A percentile compares a stretch with the other conserved stretches of the same genome.
These are phyloP conservation scores for Drymonia ruficornis DNA, from an alignment of 2,888 invertebrate species.

Conservation along the genomic window DNA sequence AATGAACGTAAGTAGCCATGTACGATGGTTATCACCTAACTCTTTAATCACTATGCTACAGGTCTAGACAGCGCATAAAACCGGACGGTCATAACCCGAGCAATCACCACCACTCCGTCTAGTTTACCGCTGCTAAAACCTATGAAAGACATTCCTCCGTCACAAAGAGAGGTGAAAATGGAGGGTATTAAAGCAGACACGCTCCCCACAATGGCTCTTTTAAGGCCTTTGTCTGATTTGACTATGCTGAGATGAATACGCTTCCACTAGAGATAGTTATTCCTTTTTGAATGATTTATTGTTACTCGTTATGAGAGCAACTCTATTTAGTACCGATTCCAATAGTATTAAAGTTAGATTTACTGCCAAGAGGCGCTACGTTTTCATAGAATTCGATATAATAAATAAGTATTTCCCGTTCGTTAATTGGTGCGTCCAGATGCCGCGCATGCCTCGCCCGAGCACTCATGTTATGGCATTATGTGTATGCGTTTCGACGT, in stretches of 20 bases:
- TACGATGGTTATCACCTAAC: too few relatives aligned
- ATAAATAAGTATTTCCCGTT: too few relatives aligned
- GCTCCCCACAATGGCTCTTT: slow-evolving; percentile 63
- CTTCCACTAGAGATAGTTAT: slow-evolving; percentile 26
- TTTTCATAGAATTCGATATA: too few relatives aligned
- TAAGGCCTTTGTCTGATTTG: slow-evolving; percentile 58
- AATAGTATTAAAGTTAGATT: too few relatives aligned
- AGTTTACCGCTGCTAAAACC: slow-evolving; percentile 28
- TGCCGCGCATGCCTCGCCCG: too few relatives aligned
- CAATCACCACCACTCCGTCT: slow-evolving; percentile 26
- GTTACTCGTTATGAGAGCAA: neutral
- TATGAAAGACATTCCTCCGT: slow-evolving; percentile 54
- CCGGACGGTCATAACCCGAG: slow-evolving; percentile 19
- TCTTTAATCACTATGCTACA: too few relatives aligned
- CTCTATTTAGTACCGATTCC: neutral
- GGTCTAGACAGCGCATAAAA: too few relatives aligned
- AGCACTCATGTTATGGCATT: too few relatives aligned
- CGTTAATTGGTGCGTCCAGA: too few relatives aligned
- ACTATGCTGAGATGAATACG: slow-evolving; percentile 37
- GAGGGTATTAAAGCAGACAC: slow-evolving; percentile 61
- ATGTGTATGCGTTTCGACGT: too few relatives aligned
- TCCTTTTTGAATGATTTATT: slow-evolving; percentile 35
- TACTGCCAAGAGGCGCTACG: too few relatives aligned
- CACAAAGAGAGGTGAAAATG: slow-evolving; percentile 61
- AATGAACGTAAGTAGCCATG: too few relatives aligned